A percentile compares a stretch with the other conserved stretches of the same genome.
Evolutionary conservation across 2,888 invertebrate genomes (phyloP).

Genomic region (Xestia sexstrigata): DNA sequence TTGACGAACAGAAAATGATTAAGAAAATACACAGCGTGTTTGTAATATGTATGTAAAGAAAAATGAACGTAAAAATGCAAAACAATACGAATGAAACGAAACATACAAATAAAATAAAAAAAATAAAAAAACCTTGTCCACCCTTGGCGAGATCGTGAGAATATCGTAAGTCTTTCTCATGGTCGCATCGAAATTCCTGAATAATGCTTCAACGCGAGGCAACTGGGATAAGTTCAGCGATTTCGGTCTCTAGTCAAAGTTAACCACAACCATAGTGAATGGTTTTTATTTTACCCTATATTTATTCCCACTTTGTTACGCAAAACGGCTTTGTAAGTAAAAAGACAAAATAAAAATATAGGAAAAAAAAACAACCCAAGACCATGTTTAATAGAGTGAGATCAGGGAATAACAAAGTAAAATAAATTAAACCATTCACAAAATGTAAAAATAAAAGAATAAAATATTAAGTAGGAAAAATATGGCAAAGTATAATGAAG

Average conservation of each 20-base stretch:
- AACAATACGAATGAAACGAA: constrained; percentile 18
- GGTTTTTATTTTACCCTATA: constrained; percentile 38
- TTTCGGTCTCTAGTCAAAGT: constrained; percentile 85
- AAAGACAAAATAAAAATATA: background rate
- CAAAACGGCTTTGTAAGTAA: background rate
- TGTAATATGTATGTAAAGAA: background rate
- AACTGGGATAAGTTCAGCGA: constrained; percentile 89
- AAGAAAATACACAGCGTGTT: background rate
- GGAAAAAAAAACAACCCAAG: constrained; percentile 3
- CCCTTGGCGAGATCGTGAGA: constrained; percentile 84
- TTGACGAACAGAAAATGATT: constrained; percentile 1
- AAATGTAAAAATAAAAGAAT: constrained; percentile 44
- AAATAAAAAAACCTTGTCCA: constrained; percentile 83
- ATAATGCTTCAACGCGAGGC: constrained; percentile 86
- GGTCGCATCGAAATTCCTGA: constrained; percentile 84
- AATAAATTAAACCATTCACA: constrained; percentile 58
- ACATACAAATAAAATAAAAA: constrained; percentile 61
- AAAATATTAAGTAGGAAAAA: constrained; percentile 25
- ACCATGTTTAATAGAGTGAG: constrained; percentile 24
- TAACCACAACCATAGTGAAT: constrained; percentile 74
- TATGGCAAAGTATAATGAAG: constrained; percentile 47
- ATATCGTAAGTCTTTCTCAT: constrained; percentile 86
- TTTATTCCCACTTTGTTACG: background rate
- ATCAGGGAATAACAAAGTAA: constrained; percentile 49
- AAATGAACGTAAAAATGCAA: constrained; percentile 34